Conservation (phyloP, 2,888 invertebrate species). For the Patella caerulea region DNA sequence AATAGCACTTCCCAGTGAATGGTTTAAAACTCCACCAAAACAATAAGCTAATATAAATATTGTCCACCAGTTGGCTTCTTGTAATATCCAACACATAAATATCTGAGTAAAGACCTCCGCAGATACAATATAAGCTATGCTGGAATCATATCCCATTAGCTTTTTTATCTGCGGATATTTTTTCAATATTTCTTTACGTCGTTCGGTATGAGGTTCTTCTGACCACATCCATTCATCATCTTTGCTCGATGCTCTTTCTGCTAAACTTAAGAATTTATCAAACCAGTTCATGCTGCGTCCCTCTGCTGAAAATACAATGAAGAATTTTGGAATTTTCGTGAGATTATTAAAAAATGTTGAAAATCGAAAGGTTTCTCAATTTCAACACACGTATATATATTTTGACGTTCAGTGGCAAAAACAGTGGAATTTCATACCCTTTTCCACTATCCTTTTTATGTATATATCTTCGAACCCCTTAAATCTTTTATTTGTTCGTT, state of each 20-base stretch:
- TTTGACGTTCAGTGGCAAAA: too few relatives aligned
- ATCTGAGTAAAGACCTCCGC: conserved; percentile 54
- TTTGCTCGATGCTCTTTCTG: conserved; percentile 37
- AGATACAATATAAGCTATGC: conserved; percentile 59
- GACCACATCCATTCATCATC: conserved; percentile 87
- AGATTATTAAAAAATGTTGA: too few relatives aligned
- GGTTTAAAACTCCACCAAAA: conserved; percentile 67
- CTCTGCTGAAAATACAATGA: too few relatives aligned
- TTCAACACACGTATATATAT: too few relatives aligned
- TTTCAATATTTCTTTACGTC: conserved; percentile 88
- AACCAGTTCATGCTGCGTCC: conserved; percentile 39
- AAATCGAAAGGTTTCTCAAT: too few relatives aligned
- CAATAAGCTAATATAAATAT: conserved; percentile 61
- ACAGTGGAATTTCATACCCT: too few relatives aligned
- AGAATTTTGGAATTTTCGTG: too few relatives aligned
- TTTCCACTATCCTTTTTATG: too few relatives aligned
- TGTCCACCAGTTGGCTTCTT: conserved; percentile 60
- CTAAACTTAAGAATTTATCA: conserved; percentile 46
- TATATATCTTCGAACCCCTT: too few relatives aligned
- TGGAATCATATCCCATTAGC: conserved; percentile 69
- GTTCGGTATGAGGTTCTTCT: conserved; percentile 95
- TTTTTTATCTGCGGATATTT: conserved; percentile 71
- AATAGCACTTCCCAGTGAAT: conserved; percentile 69
- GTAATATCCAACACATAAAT: conserved; percentile 54
- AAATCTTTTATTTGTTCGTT: too few relatives aligned